Base-by-base conservation (phyloP, 2,113 vertebrate genomes). In the Pimephales promelas region DNA sequence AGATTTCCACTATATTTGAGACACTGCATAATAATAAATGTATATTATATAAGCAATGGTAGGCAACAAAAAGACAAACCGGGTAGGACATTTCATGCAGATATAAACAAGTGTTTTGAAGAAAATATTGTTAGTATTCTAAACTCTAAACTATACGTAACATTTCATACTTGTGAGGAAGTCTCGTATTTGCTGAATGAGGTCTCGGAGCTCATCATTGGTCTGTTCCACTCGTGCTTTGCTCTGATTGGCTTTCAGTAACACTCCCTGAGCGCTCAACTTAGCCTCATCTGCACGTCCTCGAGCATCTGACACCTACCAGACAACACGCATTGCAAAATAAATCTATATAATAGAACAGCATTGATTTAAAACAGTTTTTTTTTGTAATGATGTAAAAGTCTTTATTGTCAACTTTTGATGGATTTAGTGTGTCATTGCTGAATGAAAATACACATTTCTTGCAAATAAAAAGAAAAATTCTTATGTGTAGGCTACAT, bases 131-230 rank as follows among this genome's bases (percentile, higher is more conserved):
- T n/a, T n/a, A 5, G 11, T 10, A 54, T 75, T 75, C 24, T 75
- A 3, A 20, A 31, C 47, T 10, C 40, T 54, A 54, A 14, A 4
- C 22, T 43, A 26, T 18, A 61, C 61, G 6, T 61, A n/a, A 61
- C 31, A 61, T 43, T 26, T 10, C 95, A 94, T 93, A 98, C 98
- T 94, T 84, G 91, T 97, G 47, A 99, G 91, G 84, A 99, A 97
- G 89, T 99, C 93, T 87, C 96, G 92, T 79, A 99, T 99, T 86
- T 99, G 96, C 72, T 96, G 96, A 92, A 99, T 98, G 79, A 99
- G 95, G 56, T 90, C 92, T 74, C 98, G 95, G 20, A 99, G 94
- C 59, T 98, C 96, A 86, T 97, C 92, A 1, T 98, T 99, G 94
- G 94, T 98, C 91, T 92, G 94, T 90, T 97, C 95, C 88, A 98